phyloP scores from a whole-genome alignment of 1,140 invertebrate species.

The Lepidotrigona ventralis region DNA sequence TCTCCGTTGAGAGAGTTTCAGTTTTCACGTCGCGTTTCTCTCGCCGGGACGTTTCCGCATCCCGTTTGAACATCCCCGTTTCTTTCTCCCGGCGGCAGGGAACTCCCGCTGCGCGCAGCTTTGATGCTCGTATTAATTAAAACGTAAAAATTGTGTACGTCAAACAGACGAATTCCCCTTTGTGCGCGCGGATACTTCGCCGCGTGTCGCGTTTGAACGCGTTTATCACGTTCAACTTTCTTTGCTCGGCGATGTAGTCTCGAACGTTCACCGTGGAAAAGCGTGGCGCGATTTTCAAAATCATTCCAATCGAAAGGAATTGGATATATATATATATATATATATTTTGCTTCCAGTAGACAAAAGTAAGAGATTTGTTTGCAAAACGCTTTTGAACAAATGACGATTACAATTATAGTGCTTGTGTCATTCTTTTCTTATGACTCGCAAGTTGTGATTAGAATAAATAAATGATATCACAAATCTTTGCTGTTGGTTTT shows the following conservation, averaged over 20 bases:
- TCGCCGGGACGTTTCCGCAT: background rate
- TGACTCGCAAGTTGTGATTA: no score
- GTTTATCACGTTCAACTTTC: background rate
- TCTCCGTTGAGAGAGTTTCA: constrained; percentile 19
- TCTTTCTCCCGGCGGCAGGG: constrained; percentile 2
- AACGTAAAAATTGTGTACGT: constrained; percentile 24
- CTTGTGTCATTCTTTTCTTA: no score
- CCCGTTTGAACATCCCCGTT: constrained; percentile 1
- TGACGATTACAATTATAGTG: no score
- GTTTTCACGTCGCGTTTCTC: background rate
- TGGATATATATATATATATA: no score
- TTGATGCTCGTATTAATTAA: constrained; percentile 41
- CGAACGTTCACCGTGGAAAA: background rate
- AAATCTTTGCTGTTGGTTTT: no score
- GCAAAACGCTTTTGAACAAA: no score
- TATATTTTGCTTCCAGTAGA: background rate
- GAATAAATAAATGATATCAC: no score
- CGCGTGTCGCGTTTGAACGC: constrained; percentile 2
- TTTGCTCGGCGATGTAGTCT: background rate
- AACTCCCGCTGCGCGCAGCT: constrained; percentile 16
- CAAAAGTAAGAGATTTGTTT: no score
- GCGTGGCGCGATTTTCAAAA: background rate
- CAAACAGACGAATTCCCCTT: constrained; percentile 9
- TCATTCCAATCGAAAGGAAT: background rate
- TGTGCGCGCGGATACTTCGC: background rate